phyloP scores from a whole-genome alignment of 2,113 vertebrate genomes.

The Vicugna pacos region DNA sequence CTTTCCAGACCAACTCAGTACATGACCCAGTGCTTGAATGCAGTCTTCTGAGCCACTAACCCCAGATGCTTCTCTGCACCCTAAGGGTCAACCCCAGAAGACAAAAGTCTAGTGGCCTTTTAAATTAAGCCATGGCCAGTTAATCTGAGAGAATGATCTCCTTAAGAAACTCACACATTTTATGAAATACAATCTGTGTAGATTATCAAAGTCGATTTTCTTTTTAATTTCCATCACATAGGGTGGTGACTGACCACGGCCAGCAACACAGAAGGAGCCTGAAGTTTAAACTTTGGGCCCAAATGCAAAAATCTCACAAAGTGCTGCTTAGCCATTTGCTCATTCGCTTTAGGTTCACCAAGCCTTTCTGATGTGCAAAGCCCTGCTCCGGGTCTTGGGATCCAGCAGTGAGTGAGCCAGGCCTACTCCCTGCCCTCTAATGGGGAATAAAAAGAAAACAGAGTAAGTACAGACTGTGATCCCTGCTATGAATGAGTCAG shows the following conservation, averaged over 20 bases:
- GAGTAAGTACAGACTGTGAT: not conserved
- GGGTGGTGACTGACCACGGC: not conserved
- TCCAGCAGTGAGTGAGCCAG: not conserved
- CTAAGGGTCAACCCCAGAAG: not conserved
- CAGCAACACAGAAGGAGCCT: not conserved
- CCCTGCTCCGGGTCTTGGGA: not conserved
- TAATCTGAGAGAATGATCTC: conserved; percentile 27
- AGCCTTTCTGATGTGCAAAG: not conserved
- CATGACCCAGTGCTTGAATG: not conserved
- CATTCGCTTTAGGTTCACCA: not conserved
- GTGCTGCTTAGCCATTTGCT: not conserved
- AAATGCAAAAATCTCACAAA: conserved; percentile 3
- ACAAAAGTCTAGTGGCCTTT: conserved; percentile 11
- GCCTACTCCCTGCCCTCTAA: not conserved
- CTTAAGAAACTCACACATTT: not conserved
- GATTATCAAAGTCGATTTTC: not conserved
- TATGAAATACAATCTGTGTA: not conserved
- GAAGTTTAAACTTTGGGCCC: not conserved
- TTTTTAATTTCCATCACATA: not conserved
- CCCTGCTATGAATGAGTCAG: not conserved
- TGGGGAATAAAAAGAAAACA: not conserved
- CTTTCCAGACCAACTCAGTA: not conserved
- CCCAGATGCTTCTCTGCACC: not conserved
- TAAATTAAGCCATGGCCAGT: not conserved
- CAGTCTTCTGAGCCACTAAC: not conserved